These are phyloP conservation scores for Abscondita cerata DNA, from an alignment of 2,888 invertebrate species.

Conservation along the genomic window DNA sequence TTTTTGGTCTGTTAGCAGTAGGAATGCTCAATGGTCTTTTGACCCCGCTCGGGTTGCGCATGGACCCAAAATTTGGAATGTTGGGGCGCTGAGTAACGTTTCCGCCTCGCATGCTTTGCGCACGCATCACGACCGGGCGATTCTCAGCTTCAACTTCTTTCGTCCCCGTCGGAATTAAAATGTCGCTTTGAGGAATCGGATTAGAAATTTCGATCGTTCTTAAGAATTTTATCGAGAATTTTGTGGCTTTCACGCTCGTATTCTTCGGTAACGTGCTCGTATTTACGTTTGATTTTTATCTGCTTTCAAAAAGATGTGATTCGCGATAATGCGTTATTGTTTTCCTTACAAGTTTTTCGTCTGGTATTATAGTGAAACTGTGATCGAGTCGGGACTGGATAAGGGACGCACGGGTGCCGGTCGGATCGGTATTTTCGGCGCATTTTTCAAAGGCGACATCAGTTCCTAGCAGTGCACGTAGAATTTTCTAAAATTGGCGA, in stretches of 20 bases:
- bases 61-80: constrained; percentile 82
- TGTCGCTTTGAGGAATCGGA: constrained; percentile 77
- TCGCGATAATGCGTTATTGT: constrained; percentile 68
- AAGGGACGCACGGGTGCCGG: constrained; percentile 68
- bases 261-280: constrained; percentile 67
- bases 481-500: constrained; percentile 83
- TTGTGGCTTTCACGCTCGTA: constrained; percentile 65
- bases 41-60: constrained; percentile 72
- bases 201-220: constrained; percentile 82
- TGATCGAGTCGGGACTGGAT: constrained; percentile 60
- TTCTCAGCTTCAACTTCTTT: constrained; percentile 67
- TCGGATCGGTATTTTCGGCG: constrained; percentile 66
- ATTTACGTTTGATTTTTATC: constrained; percentile 55
- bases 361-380: constrained; percentile 40
- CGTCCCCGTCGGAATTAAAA: constrained; percentile 66
- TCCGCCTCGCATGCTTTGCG: constrained; percentile 80
- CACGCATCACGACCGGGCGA: constrained; percentile 72
- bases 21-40: constrained; percentile 80
- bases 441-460: constrained; percentile 67
- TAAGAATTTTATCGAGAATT: constrained; percentile 71
- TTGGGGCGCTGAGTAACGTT: constrained; percentile 60
- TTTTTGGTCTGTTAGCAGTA: constrained; percentile 71
- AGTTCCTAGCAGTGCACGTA: constrained; percentile 78
- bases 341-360: constrained; percentile 64
- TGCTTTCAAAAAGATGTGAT: constrained; percentile 79